A percentile compares a stretch with the other conserved stretches of the same genome.
These are phyloP conservation scores for Drosophila dives DNA, from an alignment of 2,888 invertebrate species.

Conservation along the genomic window DNA sequence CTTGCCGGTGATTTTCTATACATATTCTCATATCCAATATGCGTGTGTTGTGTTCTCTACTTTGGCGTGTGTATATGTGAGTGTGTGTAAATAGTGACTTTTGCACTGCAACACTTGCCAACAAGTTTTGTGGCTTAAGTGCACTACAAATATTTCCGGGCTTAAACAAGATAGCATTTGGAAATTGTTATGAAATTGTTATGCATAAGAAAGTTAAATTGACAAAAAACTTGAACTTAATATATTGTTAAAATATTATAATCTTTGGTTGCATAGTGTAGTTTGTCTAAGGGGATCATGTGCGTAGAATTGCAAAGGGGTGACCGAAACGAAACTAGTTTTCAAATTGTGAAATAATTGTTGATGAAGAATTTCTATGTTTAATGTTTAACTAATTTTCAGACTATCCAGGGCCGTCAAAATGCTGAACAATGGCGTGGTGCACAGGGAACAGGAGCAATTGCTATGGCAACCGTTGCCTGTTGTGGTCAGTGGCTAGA, in stretches of 20 bases:
- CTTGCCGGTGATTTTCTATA: slow-evolving; percentile 58
- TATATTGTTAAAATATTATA: no score
- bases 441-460: slow-evolving; percentile 2
- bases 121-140: slow-evolving; percentile 9
- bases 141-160: background rate
- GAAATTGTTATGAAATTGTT: background rate
- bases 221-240: background rate
- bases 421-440: background rate
- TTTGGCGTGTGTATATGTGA: background rate
- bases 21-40: slow-evolving; percentile 44
- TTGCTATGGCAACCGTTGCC: slow-evolving; percentile 41
- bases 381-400: slow-evolving; percentile 2
- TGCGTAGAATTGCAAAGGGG: slow-evolving; percentile 34
- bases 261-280: slow-evolving; percentile 33
- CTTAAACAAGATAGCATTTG: background rate
- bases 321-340: slow-evolving; percentile 32
- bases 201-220: background rate
- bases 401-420: slow-evolving; percentile 22
- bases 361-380: slow-evolving; percentile 9
- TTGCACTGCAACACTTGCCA: slow-evolving; percentile 45
- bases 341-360: slow-evolving; percentile 12
- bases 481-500: slow-evolving; percentile 54
- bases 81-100: slow-evolving; percentile 27
- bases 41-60: background rate
- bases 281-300: slow-evolving; percentile 28